These are phyloP conservation scores for Scomberomorus guttatus DNA, from an alignment of 2,797 vertebrate genomes.

Conservation along the genomic window DNA sequence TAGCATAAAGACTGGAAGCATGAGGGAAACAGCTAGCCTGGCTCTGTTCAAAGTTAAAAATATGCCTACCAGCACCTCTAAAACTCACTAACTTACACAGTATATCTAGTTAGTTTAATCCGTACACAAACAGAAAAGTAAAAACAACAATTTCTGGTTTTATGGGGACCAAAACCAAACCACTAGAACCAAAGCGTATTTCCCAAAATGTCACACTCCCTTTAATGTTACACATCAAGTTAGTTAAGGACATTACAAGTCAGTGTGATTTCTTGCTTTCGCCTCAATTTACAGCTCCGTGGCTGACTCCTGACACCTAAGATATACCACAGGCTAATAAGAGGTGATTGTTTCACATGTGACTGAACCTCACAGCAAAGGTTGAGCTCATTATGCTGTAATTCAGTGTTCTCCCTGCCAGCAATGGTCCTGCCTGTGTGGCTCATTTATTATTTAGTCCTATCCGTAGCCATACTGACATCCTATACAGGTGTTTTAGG, in stretches of 20 bases:
- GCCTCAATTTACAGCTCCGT: slow-evolving; percentile 39
- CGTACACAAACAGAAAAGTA: too few species aligned
- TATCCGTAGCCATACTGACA: slow-evolving; percentile 33
- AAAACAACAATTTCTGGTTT: background rate
- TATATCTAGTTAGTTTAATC: too few species aligned
- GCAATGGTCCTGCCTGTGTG: slow-evolving; percentile 38
- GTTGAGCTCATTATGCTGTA: slow-evolving; percentile 72
- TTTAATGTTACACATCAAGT: slow-evolving; percentile 12
- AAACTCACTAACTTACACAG: too few species aligned
- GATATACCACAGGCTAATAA: slow-evolving; percentile 39
- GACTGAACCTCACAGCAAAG: slow-evolving; percentile 56
- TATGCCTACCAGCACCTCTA: too few species aligned
- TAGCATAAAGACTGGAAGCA: too few species aligned
- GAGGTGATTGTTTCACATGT: slow-evolving; percentile 64
- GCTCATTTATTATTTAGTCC: slow-evolving; percentile 61
- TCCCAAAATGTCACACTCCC: too few species aligned
- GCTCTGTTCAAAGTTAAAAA: too few species aligned
- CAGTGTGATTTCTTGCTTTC: slow-evolving; percentile 35
- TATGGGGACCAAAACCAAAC: background rate
- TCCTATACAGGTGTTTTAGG: slow-evolving; percentile 19
- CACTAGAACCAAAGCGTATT: too few species aligned
- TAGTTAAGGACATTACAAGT: slow-evolving; percentile 2
- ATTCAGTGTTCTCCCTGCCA: slow-evolving; percentile 52
- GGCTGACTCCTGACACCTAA: slow-evolving; percentile 49
- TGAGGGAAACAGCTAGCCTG: too few species aligned